Percentiles rank a stretch among this genome's conserved stretches.
Evolutionary conservation across 2,797 vertebrate species (phyloP).

Genomic region (Catamblyrhynchus diadema): DNA sequence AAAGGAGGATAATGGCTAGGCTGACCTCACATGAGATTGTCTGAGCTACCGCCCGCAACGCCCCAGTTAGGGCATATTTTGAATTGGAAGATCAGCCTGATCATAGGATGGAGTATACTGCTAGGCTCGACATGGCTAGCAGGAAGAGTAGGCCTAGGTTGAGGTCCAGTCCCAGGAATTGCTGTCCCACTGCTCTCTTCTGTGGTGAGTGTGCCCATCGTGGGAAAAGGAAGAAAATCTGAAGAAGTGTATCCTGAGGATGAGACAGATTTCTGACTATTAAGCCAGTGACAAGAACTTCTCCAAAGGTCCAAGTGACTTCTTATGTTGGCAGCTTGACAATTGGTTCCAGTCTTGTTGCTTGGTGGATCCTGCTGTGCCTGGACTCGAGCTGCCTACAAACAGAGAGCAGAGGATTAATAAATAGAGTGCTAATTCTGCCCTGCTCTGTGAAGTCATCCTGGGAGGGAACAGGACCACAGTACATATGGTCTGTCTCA

Average conservation of each 20-base stretch:
- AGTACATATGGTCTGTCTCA: not conserved
- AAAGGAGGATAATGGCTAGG: too few species aligned
- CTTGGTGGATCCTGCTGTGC: not conserved
- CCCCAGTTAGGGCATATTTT: too few species aligned
- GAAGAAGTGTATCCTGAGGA: not conserved
- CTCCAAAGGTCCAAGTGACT: not conserved
- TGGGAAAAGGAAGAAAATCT: not conserved
- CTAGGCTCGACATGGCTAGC: too few species aligned
- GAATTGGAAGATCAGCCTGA: too few species aligned
- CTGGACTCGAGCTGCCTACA: not conserved
- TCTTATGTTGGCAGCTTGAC: not conserved
- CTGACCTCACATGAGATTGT: too few species aligned
- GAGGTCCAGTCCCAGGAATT: not conserved
- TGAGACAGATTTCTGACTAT: not conserved
- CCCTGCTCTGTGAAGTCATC: not conserved
- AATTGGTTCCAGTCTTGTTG: not conserved
- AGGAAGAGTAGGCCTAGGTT: too few species aligned
- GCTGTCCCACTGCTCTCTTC: not conserved
- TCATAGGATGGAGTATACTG: too few species aligned
- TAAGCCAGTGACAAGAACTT: not conserved
- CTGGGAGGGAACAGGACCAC: not conserved
- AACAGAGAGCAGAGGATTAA: not conserved
- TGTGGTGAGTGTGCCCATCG: fast-evolving
- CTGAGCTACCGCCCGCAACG: too few species aligned
- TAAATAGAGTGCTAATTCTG: not conserved